These are phyloP conservation scores for Leptinotarsa peninsularis DNA, from an alignment of 2,888 invertebrate species.

Conservation along the genomic window DNA sequence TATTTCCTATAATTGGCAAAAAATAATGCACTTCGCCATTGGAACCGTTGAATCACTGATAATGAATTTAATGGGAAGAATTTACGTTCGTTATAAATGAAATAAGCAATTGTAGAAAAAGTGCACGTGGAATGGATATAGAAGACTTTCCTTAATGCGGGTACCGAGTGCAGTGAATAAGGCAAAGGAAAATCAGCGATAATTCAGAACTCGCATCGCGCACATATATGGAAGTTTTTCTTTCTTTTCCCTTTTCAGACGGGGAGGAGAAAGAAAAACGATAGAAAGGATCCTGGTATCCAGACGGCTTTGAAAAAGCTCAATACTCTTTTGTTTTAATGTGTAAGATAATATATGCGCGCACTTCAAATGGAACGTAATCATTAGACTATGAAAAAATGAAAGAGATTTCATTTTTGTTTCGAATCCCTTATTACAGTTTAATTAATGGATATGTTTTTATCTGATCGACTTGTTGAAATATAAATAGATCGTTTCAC, in stretches of 20 bases:
- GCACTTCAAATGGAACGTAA: constrained; percentile 47
- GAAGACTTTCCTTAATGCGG: constrained; percentile 26
- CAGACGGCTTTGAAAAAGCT: constrained; percentile 46
- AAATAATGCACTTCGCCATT: neutral
- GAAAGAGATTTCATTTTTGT: constrained; percentile 38
- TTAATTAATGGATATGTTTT: constrained; percentile 35
- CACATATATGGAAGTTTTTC: constrained; percentile 44
- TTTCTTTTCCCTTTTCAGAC: constrained; percentile 44
- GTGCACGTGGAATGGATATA: constrained; percentile 2
- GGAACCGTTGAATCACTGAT: neutral
- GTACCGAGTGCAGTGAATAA: constrained; percentile 27
- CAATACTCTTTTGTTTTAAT: constrained; percentile 53
- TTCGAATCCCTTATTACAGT: constrained; percentile 34
- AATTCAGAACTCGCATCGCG: constrained; percentile 39
- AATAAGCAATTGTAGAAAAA: constrained; percentile 24
- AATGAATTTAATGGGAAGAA: constrained; percentile 6
- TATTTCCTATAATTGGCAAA: neutral
- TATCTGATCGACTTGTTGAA: constrained; percentile 31
- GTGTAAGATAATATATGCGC: constrained; percentile 53
- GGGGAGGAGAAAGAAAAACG: constrained; percentile 39
- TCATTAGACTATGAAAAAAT: constrained; percentile 47
- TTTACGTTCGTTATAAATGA: constrained; percentile 8
- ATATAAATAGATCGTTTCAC: constrained; percentile 22
- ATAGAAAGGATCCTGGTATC: constrained; percentile 44
- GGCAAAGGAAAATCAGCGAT: constrained; percentile 45